phyloP scores from a whole-genome alignment of 2,888 invertebrate species.

The Eudasyphora cyanicolor region DNA sequence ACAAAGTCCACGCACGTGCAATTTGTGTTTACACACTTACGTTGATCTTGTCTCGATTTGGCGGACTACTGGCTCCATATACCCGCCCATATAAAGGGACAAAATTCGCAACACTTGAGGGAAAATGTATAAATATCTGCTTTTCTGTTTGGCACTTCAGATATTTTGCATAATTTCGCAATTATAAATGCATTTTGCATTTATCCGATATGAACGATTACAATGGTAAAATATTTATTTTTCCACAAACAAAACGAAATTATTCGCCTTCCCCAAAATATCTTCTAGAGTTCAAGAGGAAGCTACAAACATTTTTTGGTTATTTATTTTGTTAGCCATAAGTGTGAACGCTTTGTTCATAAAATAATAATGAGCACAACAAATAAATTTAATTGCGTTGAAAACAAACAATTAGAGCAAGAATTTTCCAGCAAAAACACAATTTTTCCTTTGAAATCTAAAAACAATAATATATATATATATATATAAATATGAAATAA shows the following conservation, averaged over 20 bases:
- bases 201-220: background rate
- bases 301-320: background rate
- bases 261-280: background rate
- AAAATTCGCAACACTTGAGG: conserved; percentile 48
- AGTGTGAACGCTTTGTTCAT: too few species aligned
- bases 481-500: too few species aligned
- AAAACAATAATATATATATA: too few species aligned
- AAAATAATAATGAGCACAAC: too few species aligned
- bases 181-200: conserved; percentile 71
- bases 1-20: conserved; percentile 49
- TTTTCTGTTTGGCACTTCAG: background rate
- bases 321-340: background rate
- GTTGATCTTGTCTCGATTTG: conserved; percentile 11
- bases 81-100: conserved; percentile 7
- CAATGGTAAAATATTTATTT: background rate
- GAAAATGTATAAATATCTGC: conserved; percentile 28
- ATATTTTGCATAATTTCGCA: conserved; percentile 70
- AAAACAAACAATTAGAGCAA: too few species aligned
- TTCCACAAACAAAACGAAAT: background rate
- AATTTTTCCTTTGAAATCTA: too few species aligned
- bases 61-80: conserved; percentile 32
- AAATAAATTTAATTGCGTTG: too few species aligned
- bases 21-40: background rate
- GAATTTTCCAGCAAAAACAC: too few species aligned
- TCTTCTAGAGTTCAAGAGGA: background rate